These are phyloP conservation scores for Zaprionus obscuricornis DNA, from an alignment of 2,888 invertebrate species.

Conservation along the genomic window DNA sequence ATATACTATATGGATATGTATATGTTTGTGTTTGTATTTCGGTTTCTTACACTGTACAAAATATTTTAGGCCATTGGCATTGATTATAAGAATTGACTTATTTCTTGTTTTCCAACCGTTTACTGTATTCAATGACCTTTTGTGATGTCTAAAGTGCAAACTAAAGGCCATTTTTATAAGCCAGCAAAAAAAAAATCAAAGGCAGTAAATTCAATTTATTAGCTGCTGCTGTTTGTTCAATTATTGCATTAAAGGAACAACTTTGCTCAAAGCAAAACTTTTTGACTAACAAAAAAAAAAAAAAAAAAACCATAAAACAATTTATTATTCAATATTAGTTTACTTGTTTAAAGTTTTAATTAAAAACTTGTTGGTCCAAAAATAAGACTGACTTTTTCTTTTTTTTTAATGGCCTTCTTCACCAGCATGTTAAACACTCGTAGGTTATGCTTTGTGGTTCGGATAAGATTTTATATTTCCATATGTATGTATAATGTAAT, in stretches of 20 bases:
- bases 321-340: constrained; percentile 69
- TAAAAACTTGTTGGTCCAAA: constrained; percentile 49
- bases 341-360: constrained; percentile 60
- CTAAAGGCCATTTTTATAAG: constrained; percentile 19
- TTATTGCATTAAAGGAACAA: constrained; percentile 33
- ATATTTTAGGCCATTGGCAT: constrained; percentile 54
- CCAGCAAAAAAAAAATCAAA: no score
- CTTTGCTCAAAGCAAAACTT: constrained; percentile 31
- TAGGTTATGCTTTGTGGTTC: neutral
- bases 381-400: constrained; percentile 1
- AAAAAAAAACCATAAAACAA: constrained; percentile 45
- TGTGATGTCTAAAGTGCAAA: constrained; percentile 13
- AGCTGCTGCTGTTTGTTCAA: constrained; percentile 14
- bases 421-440: no score
- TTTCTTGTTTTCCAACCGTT: constrained; percentile 13
- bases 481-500: no score
- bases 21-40: neutral
- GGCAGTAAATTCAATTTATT: constrained; percentile 33
- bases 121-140: constrained; percentile 22
- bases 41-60: constrained; percentile 12
- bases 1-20: neutral
- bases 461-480: constrained; percentile 3
- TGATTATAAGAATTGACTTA: constrained; percentile 22
- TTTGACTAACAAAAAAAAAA: no score
- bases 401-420: no score